These are phyloP conservation scores for Caenorhabditis becei DNA, from an alignment of 2,888 invertebrate genomes.

Conservation along the genomic window DNA sequence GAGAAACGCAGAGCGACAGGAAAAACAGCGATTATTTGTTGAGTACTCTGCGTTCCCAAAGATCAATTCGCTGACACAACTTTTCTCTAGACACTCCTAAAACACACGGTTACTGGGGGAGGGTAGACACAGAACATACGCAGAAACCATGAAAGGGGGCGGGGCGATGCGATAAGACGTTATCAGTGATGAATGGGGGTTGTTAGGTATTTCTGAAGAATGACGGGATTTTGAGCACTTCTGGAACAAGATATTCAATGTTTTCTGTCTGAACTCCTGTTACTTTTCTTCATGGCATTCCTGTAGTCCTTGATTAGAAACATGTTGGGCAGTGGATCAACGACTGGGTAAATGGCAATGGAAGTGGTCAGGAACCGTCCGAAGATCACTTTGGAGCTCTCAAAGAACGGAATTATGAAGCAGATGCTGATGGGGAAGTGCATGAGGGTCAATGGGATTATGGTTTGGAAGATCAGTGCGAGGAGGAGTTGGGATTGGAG, in stretches of 20 bases:
- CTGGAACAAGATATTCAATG: too few species aligned
- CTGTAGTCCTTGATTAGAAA: conserved; percentile 22
- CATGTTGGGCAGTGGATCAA: conserved; percentile 30
- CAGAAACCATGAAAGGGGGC: conserved; percentile 52
- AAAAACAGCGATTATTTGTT: neutral
- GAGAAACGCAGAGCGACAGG: conserved; percentile 12
- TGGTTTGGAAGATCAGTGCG: conserved; percentile 19
- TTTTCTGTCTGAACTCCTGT: too few species aligned
- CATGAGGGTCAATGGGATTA: conserved; percentile 26
- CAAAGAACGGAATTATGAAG: conserved; percentile 7
- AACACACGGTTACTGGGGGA: neutral
- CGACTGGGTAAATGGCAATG: conserved; percentile 15
- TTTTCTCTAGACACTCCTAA: conserved; percentile 22
- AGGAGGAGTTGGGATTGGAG: conserved; percentile 16
- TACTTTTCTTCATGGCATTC: too few species aligned
- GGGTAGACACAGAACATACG: conserved; percentile 19
- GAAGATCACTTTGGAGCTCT: neutral
- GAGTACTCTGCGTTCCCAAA: neutral
- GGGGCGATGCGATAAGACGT: conserved; percentile 7
- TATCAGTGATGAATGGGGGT: conserved; percentile 1
- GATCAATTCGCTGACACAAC: conserved; percentile 15
- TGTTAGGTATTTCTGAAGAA: too few species aligned
- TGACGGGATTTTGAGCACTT: too few species aligned
- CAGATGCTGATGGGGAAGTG: conserved; percentile 9
- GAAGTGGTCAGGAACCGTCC: conserved; percentile 9